phyloP scores from a whole-genome alignment of 2,888 invertebrate species.

The Candidula unifasciata region DNA sequence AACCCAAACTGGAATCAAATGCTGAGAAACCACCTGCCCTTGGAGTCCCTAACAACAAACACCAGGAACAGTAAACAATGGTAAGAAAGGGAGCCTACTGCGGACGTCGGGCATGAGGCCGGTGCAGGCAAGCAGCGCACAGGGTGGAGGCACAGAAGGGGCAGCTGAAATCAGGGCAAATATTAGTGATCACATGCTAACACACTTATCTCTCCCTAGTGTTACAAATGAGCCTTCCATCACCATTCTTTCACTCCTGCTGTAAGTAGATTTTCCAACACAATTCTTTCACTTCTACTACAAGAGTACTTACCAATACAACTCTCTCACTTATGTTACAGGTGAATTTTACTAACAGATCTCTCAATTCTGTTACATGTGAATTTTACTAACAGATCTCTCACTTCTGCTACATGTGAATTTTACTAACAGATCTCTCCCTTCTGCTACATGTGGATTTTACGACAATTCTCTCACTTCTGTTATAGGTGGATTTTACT shows the following conservation, averaged over 20 bases:
- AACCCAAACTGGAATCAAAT: not conserved
- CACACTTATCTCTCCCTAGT: not conserved
- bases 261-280: no score
- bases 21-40: not conserved
- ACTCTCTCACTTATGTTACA: no score
- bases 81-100: constrained; percentile 63
- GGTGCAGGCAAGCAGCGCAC: constrained; percentile 71
- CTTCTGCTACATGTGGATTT: no score
- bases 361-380: no score
- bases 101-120: constrained; percentile 68
- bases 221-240: not conserved
- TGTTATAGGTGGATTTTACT: no score
- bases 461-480: no score
- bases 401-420: no score
- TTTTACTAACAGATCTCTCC: no score
- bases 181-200: constrained; percentile 47
- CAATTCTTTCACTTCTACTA: no score
- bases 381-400: no score
- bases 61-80: not conserved
- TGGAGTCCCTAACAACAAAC: not conserved
- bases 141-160: constrained; percentile 60
- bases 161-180: constrained; percentile 56
- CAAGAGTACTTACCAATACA: no score
- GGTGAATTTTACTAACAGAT: no score
- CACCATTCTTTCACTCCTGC: not conserved